phyloP scores from a whole-genome alignment of 2,797 vertebrate species.

The Helicolenus hilgendorfi region DNA sequence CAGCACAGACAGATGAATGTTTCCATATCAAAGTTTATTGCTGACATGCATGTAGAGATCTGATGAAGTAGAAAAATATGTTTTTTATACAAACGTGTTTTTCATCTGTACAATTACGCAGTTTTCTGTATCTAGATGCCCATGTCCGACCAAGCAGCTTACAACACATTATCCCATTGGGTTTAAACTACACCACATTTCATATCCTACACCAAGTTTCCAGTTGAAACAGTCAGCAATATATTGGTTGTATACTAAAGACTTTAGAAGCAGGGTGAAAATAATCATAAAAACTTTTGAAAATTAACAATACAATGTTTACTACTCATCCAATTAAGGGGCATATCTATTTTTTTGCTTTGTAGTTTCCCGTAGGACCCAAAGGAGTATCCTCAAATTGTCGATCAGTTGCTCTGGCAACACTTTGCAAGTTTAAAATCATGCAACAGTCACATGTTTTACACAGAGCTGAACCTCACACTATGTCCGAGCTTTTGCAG shows the following conservation, averaged over 20 bases:
- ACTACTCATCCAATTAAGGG: slow-evolving; percentile 42
- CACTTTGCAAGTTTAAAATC: slow-evolving; percentile 76
- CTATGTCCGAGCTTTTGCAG: slow-evolving; percentile 82
- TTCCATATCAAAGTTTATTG: slow-evolving; percentile 97
- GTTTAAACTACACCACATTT: slow-evolving; percentile 79
- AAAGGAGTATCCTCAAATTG: slow-evolving; percentile 9
- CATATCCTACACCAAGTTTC: slow-evolving; percentile 82
- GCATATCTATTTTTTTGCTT: not conserved
- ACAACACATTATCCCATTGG: slow-evolving; percentile 83
- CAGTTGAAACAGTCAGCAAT: slow-evolving; percentile 86
- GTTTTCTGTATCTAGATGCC: slow-evolving; percentile 87
- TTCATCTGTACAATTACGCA: slow-evolving; percentile 92
- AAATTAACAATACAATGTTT: slow-evolving; percentile 8
- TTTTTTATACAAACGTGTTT: slow-evolving; percentile 95
- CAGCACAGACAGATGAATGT: slow-evolving; percentile 29
- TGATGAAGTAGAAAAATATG: slow-evolving; percentile 99
- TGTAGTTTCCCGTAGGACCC: slow-evolving; percentile 8
- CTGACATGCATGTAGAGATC: slow-evolving; percentile 99
- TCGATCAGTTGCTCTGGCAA: slow-evolving; percentile 51
- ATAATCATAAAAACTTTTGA: slow-evolving; percentile 6
- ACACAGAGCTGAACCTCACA: slow-evolving; percentile 79
- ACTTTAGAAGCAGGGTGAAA: slow-evolving; percentile 53
- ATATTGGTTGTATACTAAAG: slow-evolving; percentile 64
- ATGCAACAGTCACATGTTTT: slow-evolving; percentile 84
- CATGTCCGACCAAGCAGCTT: slow-evolving; percentile 88